Evolutionary conservation across 2,797 vertebrate genomes (phyloP).

Genomic region (Ispidina picta): DNA sequence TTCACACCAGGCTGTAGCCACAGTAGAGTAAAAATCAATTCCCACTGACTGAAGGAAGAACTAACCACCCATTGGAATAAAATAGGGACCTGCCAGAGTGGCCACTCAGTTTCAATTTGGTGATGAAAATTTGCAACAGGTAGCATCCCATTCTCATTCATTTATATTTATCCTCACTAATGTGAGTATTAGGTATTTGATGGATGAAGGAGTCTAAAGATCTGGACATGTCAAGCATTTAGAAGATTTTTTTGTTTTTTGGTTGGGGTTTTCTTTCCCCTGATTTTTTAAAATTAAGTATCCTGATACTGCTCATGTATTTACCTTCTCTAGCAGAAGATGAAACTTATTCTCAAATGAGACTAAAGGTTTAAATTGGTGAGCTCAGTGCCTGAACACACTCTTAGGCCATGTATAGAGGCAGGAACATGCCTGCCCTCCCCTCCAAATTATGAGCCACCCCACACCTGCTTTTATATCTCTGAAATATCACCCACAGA

Average conservation of each 20-base stretch:
- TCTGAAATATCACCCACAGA: not conserved
- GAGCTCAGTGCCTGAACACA: not conserved
- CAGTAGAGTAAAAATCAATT: not conserved
- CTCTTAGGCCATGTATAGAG: not conserved
- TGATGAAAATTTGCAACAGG: not conserved
- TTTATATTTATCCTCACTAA: not conserved
- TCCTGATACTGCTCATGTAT: not conserved
- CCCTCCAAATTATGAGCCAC: not conserved
- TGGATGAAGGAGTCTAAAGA: not conserved
- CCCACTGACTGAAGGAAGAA: not conserved
- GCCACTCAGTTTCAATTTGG: not conserved
- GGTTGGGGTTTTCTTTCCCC: not conserved
- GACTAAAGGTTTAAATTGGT: not conserved
- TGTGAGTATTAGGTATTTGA: not conserved
- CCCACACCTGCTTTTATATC: not conserved
- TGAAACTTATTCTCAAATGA: not conserved
- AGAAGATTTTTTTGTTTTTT: not conserved
- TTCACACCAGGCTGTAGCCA: not conserved
- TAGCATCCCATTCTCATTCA: not conserved
- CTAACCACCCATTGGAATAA: not conserved
- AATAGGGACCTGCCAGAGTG: not conserved
- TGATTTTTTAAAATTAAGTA: not conserved
- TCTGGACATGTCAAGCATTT: not conserved
- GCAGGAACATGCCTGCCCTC: accelerated
- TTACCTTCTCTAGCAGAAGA: not conserved